A percentile compares a stretch with the other conserved stretches of the same genome.
phyloP scores from a whole-genome alignment of 2,113 vertebrate genomes.

The Bubalus kerabau region DNA sequence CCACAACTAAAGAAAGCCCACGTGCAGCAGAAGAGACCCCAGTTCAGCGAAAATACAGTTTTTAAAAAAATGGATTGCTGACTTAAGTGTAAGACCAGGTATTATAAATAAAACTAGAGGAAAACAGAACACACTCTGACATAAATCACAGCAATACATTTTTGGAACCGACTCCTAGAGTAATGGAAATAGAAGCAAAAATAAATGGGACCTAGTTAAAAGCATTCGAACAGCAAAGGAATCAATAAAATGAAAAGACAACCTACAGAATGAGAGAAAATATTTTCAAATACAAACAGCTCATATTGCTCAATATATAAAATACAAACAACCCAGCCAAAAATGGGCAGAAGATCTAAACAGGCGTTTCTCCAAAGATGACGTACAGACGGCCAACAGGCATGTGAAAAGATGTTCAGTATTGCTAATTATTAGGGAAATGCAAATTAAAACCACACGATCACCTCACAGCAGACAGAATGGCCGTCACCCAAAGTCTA shows the following conservation, averaged over 20 bases:
- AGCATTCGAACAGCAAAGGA: background rate
- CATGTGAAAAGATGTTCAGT: background rate
- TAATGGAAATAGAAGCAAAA: background rate
- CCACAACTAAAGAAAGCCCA: background rate
- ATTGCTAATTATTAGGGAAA: background rate
- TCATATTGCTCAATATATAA: background rate
- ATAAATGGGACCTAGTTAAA: background rate
- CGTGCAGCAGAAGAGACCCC: background rate
- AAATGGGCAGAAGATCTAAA: background rate
- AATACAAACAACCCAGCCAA: background rate
- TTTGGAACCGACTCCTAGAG: background rate
- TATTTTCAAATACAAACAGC: background rate
- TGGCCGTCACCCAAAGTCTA: background rate
- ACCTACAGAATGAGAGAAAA: background rate
- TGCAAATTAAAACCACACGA: background rate
- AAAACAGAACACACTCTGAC: background rate
- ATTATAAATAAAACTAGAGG: background rate
- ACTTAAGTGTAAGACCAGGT: background rate
- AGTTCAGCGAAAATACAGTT: background rate
- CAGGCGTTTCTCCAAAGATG: background rate
- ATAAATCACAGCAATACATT: background rate
- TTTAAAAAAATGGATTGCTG: background rate
- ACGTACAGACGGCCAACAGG: background rate
- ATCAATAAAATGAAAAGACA: background rate
- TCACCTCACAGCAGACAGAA: background rate